A percentile compares a stretch with the other conserved stretches of the same genome.
These are phyloP conservation scores for Rhamnusium bicolor DNA, from an alignment of 2,888 invertebrate species.

Conservation along the genomic window DNA sequence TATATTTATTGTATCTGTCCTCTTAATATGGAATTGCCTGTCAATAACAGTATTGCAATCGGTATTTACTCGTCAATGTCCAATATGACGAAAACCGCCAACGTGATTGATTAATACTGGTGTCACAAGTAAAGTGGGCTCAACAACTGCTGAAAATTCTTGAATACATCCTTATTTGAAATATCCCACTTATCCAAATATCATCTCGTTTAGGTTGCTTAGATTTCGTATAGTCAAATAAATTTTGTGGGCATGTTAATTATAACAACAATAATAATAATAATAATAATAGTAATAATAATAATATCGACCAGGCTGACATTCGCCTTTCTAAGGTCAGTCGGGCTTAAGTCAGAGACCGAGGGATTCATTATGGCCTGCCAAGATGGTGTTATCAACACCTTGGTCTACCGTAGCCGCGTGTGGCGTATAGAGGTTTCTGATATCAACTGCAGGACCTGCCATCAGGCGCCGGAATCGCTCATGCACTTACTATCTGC, in stretches of 20 bases:
- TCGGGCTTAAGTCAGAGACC: no score
- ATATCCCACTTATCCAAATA: neutral
- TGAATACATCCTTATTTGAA: neutral
- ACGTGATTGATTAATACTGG: slow-evolving; percentile 25
- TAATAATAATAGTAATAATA: no score
- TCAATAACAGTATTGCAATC: slow-evolving; percentile 14
- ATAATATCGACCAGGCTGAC: no score
- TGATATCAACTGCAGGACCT: no score
- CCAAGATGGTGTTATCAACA: no score
- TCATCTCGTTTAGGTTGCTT: neutral
- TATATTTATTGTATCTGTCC: slow-evolving; percentile 24
- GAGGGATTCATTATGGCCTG: no score
- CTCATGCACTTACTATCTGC: no score
- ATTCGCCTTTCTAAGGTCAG: no score
- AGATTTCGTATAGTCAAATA: neutral
- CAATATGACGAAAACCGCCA: neutral
- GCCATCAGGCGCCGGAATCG: no score
- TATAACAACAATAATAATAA: no score
- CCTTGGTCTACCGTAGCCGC: no score
- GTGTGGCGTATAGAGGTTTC: no score
- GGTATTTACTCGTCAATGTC: slow-evolving; percentile 14
- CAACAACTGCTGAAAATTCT: neutral
- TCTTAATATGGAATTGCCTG: slow-evolving; percentile 24
- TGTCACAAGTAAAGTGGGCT: slow-evolving; percentile 24
- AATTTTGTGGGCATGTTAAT: neutral